These are phyloP conservation scores for Eudasyphora cyanicolor DNA, from an alignment of 2,888 invertebrate species.

Conservation along the genomic window DNA sequence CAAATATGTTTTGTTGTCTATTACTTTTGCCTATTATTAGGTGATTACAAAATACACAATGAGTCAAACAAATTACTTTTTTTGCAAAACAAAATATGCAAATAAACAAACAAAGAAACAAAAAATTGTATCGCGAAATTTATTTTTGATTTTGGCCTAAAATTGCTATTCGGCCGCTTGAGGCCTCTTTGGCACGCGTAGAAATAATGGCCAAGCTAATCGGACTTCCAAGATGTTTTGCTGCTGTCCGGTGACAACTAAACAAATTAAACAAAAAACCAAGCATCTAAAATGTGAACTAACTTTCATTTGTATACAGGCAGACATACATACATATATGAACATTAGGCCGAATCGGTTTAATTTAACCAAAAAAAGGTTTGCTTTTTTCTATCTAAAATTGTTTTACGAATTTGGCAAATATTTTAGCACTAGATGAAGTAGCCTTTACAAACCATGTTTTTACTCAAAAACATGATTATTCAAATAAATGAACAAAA, in stretches of 20 bases:
- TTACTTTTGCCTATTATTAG: constrained; percentile 11
- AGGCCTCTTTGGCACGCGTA: background rate
- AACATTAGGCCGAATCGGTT: background rate
- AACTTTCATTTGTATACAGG: background rate
- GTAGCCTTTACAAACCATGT: no score
- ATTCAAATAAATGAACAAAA: no score
- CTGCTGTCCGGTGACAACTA: background rate
- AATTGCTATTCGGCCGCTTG: background rate
- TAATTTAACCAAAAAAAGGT: no score
- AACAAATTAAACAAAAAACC: constrained; percentile 4
- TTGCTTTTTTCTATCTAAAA: no score
- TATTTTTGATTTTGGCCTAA: background rate
- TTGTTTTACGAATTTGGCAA: no score
- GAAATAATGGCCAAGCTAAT: background rate
- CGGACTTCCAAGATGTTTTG: constrained; percentile 6
- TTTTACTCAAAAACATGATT: no score
- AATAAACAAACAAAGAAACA: background rate
- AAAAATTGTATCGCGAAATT: background rate
- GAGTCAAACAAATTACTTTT: background rate
- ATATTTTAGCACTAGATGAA: no score
- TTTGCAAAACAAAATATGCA: no score
- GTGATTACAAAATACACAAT: background rate
- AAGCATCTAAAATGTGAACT: constrained; percentile 26
- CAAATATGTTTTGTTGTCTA: background rate
- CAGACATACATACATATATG: background rate